Evolutionary conservation across 2,797 vertebrate species (phyloP).

Genomic region (Tragopan temminckii): DNA sequence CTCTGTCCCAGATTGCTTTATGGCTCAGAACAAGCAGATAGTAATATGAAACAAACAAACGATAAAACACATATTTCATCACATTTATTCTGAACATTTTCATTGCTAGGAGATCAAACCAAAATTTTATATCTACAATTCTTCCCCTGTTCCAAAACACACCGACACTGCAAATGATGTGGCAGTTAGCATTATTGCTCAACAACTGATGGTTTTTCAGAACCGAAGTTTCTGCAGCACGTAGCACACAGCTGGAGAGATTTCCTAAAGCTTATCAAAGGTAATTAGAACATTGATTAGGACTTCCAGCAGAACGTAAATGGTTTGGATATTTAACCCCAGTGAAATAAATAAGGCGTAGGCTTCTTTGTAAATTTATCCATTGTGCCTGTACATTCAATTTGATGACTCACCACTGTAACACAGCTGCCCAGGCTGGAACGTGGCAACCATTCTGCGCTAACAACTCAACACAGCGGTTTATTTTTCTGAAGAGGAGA

Average conservation of each 20-base stretch:
- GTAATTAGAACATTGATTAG: not conserved
- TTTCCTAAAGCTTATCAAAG: not conserved
- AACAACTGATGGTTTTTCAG: not conserved
- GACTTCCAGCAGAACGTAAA: not conserved
- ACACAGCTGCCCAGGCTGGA: slow-evolving; percentile 14
- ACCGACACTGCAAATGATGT: not conserved
- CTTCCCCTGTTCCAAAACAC: not conserved
- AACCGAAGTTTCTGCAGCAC: not conserved
- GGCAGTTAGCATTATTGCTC: not conserved
- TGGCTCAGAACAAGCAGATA: not conserved
- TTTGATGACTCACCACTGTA: slow-evolving; percentile 21
- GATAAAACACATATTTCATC: not conserved
- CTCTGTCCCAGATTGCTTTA: not conserved
- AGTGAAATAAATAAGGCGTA: not conserved
- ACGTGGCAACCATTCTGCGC: not conserved
- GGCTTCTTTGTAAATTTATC: not conserved
- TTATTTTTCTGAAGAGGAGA: slow-evolving; percentile 23
- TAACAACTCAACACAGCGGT: not conserved
- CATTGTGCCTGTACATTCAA: not conserved
- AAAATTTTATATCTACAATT: not conserved
- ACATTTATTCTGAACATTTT: not conserved
- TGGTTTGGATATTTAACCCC: not conserved
- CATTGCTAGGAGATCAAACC: not conserved
- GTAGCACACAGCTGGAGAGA: not conserved
- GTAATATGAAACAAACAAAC: not conserved